Evolutionary conservation across 2,888 invertebrate genomes (phyloP), one percentile per base, ranked within the genome.

Genomic region (Crioceris asparagi): DNA sequence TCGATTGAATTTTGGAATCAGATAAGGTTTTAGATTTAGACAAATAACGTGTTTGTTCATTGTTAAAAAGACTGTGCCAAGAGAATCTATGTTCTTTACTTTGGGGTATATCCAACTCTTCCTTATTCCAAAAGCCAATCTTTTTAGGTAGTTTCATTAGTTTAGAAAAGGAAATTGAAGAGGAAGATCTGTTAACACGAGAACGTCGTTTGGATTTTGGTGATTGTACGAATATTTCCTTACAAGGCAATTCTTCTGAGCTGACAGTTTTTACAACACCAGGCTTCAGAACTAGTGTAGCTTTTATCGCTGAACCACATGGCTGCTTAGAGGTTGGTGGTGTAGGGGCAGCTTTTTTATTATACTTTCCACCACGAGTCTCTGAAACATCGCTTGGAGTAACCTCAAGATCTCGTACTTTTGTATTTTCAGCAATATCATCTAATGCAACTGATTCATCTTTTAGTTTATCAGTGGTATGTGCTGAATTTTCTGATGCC

Each of bases 81-180:
- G 59, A 58, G 10, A 51, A 46, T 17, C 57, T 47, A 36, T 53
- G 46, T 40, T 51, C 46, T 39, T 40, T 31, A 32, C 41, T 37
- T 38, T 36, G 41, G 14, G 29, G 23, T 27, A 35, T 40, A 27
- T 29, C 35, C 27, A 32, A 43, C 64, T 69, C 69, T 43, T 51
- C 57, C 60, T 67, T 71, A 47, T 68, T 61, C 72, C 73, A 73
- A 58, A 74, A 72, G 25, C 65, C 69, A 40, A 75, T 59, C 61
- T 71, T 74, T 45, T 68, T 66, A 5, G 74, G 72, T 35, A 75
- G 55, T 42, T 70, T 70, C 39, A 74, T 64, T 40, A 74, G 47
- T 43, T 58, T 58, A 27, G 53, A 41, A 18, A 44, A 19, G 11
- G 32, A 56, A 17, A 32, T 51, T 46, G 49, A 47, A 36, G 49